A percentile compares a stretch with the other conserved stretches of the same genome.
Evolutionary conservation across 2,113 vertebrate genomes (phyloP).

Genomic region (Lepidiolamprologus cunningtoni): DNA sequence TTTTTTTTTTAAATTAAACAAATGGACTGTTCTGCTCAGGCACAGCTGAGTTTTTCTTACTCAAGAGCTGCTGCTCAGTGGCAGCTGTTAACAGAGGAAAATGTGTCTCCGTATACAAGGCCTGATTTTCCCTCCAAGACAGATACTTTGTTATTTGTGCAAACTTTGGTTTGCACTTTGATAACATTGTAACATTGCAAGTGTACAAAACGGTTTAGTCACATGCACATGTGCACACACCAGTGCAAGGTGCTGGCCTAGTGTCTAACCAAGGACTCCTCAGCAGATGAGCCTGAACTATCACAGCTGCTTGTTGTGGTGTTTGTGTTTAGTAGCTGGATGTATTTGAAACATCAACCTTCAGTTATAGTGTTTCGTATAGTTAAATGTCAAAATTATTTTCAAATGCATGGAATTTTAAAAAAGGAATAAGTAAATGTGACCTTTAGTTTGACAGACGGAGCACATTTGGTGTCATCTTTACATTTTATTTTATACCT

Average conservation of each 20-base stretch:
- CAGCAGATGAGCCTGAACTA: background rate
- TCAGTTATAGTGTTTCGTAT: background rate
- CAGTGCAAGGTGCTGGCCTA: background rate
- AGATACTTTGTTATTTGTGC: background rate
- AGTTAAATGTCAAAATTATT: background rate
- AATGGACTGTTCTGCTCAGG: background rate
- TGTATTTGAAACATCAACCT: background rate
- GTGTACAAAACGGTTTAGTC: background rate
- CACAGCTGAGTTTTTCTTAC: background rate
- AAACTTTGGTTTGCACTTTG: background rate
- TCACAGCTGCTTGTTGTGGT: background rate
- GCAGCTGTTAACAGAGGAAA: background rate
- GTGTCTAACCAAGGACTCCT: background rate
- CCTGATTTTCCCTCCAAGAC: background rate
- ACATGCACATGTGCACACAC: background rate
- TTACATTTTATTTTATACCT: background rate
- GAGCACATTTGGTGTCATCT: background rate
- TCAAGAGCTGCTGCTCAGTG: background rate
- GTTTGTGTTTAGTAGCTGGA: background rate
- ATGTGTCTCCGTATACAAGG: background rate
- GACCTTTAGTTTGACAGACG: background rate
- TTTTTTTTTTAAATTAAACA: background rate
- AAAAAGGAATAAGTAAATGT: background rate
- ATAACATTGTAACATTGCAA: background rate
- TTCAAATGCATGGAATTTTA: background rate